Conservation (phyloP, 1,140 invertebrate species). For the Amphibalanus amphitrite region DNA sequence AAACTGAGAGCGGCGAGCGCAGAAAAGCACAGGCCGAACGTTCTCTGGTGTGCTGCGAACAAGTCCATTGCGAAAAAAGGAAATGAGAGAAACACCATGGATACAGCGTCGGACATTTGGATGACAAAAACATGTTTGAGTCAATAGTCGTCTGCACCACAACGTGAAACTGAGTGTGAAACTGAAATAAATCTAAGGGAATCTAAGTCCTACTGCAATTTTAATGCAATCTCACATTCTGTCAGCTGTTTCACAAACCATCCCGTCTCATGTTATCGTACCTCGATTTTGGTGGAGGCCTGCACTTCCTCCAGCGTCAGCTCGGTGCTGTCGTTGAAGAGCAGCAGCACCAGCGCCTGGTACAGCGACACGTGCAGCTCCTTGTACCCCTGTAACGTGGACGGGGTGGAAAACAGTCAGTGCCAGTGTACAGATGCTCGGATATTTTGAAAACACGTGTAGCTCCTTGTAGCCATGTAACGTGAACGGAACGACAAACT, state of each 20-base stretch:
- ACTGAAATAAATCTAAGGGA: too few relatives aligned
- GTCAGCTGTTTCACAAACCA: background rate
- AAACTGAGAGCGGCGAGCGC: background rate
- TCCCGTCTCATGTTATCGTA: conserved; percentile 22
- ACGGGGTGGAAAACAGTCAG: too few relatives aligned
- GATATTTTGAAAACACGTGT: too few relatives aligned
- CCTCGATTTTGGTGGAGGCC: conserved; percentile 69
- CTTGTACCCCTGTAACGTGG: conserved; percentile 53
- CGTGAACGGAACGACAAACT: too few relatives aligned
- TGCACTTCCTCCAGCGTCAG: conserved; percentile 78
- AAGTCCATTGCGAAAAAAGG: background rate
- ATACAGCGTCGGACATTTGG: background rate
- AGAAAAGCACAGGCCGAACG: background rate
- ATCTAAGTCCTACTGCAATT: too few relatives aligned
- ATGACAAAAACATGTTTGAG: too few relatives aligned
- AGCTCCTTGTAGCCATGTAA: too few relatives aligned
- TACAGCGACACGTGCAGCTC: conserved; percentile 96
- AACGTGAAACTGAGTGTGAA: too few relatives aligned
- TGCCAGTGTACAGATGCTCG: too few relatives aligned
- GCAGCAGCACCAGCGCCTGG: conserved; percentile 81
- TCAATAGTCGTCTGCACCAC: too few relatives aligned
- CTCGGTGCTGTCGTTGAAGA: conserved; percentile 81
- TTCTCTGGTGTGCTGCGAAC: background rate
- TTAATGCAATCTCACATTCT: too few relatives aligned
- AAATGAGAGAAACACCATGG: background rate